Base-by-base conservation (phyloP, 37 sponge, comb jelly and placozoan genomes). In the Amphimedon queenslandica region DNA sequence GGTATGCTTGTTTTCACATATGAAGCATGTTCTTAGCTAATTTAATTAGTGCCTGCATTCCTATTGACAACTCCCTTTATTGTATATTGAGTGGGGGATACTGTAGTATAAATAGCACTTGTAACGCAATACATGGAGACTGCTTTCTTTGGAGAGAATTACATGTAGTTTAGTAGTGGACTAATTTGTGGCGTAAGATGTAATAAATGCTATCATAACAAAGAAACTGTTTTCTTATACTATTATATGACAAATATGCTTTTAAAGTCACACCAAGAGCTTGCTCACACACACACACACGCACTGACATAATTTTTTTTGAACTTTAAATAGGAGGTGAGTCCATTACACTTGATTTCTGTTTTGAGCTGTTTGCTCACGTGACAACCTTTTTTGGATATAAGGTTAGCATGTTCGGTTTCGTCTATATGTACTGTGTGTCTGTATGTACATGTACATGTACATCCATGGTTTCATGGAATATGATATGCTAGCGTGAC, bases 351-450 rank as follows among this genome's bases (percentile, higher is more conserved):
- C 78, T 79, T 65, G 99, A 98, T 66, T 95, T 98, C 74, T 94
- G 93, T 37, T 98, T 98, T 84, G 99, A 98, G 53, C 70, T 98
- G 55, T 98, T 98, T 77, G 82, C 99, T 28, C 99, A 98, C 57
- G 87, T 87, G 24, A 98, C 99, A n/a, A 84, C 86, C 56, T 95
- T 94, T 82, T 98, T 98, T 83, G 99, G 95, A 8, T 92, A 78
- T 72, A 95, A 95, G 68, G 93, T 90, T 5, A 47, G 53, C 8
- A n/a, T n/a, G n/a, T n/a, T n/a, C n/a, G n/a, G n/a, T n/a, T n/a
- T n/a, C n/a, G n/a, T n/a, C n/a, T n/a, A n/a, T n/a, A n/a, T n/a
- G n/a, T n/a, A n/a, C n/a, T n/a, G n/a, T n/a, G n/a, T n/a, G n/a
- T n/a, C n/a, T n/a, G n/a, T n/a, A n/a, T n/a, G n/a, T n/a, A n/a